Conservation (phyloP, 2,888 invertebrate species). For the Tuta absoluta region DNA sequence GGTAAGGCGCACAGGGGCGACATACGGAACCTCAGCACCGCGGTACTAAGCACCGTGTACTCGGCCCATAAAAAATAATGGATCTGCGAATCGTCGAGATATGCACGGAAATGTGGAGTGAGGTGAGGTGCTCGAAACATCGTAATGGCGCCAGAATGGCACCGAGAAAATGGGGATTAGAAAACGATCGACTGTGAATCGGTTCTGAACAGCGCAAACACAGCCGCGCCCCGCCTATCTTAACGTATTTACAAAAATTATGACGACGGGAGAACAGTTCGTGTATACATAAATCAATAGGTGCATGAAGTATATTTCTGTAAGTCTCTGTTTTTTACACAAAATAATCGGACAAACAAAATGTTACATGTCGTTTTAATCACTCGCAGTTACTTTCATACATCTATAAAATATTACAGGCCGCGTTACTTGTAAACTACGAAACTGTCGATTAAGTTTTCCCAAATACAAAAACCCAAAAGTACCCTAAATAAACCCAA, state of each 20-base stretch:
- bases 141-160: slow-evolving; percentile 79
- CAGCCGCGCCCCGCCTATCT: slow-evolving; percentile 31
- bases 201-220: slow-evolving; percentile 68
- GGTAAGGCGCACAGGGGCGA: slow-evolving; percentile 62
- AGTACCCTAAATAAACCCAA: too few species aligned
- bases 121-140: slow-evolving; percentile 77
- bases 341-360: too few species aligned
- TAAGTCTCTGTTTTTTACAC: too few species aligned
- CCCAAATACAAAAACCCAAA: too few species aligned
- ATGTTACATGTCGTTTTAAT: too few species aligned
- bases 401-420: too few species aligned
- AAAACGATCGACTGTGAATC: slow-evolving; percentile 77
- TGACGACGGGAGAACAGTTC: slow-evolving; percentile 3
- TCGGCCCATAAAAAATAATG: slow-evolving; percentile 80
- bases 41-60: slow-evolving; percentile 73
- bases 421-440: too few species aligned
- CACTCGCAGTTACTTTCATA: too few species aligned
- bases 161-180: slow-evolving; percentile 79
- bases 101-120: slow-evolving; percentile 79
- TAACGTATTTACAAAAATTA: slow-evolving; percentile 25
- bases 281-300: slow-evolving; percentile 8
- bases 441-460: too few species aligned
- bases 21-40: slow-evolving; percentile 28
- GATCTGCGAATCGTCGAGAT: slow-evolving; percentile 79
- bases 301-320: too few species aligned